Evolutionary conservation across 2,113 vertebrate genomes (phyloP), one percentile per base, ranked within the genome.

Genomic region (Chunga burmeisteri): DNA sequence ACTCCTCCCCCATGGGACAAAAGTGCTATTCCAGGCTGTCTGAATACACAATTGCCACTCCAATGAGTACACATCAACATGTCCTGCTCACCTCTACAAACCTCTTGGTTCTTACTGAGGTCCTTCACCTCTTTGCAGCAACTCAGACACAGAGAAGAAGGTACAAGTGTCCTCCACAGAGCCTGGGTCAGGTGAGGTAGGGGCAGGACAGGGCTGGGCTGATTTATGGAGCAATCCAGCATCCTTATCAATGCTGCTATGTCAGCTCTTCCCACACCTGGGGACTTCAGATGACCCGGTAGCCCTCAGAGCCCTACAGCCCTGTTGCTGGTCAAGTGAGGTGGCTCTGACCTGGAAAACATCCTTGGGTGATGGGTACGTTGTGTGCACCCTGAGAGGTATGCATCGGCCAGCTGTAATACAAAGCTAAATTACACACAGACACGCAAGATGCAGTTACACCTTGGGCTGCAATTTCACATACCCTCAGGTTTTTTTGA

Each of bases 41-140:
- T 66, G 8, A 66, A 21, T 5, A 36, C 6, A 27, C 16, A 44
- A 27, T 14, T 38, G 4, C n/a, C 7, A 10, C 29, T 34, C 19
- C 9, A 10, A 2, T 4, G 16, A 59, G 22, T 3, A 3, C 8
- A 18, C 7, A 8, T 10, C 26, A 19, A 26, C 8, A 1, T 1
- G 5, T 22, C 27, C 29, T 40, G 7, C 70, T 67, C 59, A 62
- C 34, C 12, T 44, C 40, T 13, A 11, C 30, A 17, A 38, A 3
- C 16, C 40, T 72, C 52, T 56, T 13, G 11, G n/a, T 23, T 66
- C 52, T 50, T 14, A 20, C 11, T 19, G 11, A 90, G 65, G 4
- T 62, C 14, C 56, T 40, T 34, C 40, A 32, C 17, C 34, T 70
- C 66, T 30, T 38, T 62, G 14, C 12, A 63, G 15, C 6, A 58